Evolutionary conservation across 2,797 vertebrate species (phyloP).

Genomic region (Mormyrops attenuatus): DNA sequence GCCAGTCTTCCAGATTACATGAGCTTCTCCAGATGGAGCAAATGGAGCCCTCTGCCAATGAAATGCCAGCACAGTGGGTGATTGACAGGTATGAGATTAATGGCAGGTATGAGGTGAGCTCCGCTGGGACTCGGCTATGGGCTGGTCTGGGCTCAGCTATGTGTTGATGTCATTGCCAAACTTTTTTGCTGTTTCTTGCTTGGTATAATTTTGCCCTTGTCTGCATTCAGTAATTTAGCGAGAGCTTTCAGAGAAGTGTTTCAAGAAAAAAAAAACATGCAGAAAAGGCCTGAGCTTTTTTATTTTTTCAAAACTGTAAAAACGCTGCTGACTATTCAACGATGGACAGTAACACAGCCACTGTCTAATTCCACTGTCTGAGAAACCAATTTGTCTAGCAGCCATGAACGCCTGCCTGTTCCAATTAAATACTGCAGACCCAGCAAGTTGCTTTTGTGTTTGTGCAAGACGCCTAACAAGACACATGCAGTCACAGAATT

Average conservation of each 20-base stretch:
- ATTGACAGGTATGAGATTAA: slow-evolving; percentile 76
- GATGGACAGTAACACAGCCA: background rate
- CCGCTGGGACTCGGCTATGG: background rate
- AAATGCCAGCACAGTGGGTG: slow-evolving; percentile 47
- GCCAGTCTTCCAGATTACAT: slow-evolving; percentile 42
- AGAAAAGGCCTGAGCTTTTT: slow-evolving; percentile 15
- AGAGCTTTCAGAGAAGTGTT: background rate
- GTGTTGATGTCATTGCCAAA: background rate
- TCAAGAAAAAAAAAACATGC: slow-evolving; percentile 28
- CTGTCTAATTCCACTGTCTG: background rate
- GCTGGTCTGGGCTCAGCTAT: background rate
- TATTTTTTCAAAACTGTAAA: background rate
- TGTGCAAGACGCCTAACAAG: slow-evolving; percentile 5
- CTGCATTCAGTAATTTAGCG: background rate
- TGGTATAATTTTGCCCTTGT: background rate
- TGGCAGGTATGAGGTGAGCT: slow-evolving; percentile 59
- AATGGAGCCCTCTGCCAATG: slow-evolving; percentile 40
- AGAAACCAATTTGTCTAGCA: background rate
- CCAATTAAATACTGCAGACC: background rate
- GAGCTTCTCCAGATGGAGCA: slow-evolving; percentile 70
- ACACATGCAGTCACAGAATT: background rate
- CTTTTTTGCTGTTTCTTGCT: background rate
- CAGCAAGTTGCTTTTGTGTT: background rate
- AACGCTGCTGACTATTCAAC: background rate
- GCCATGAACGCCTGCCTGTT: background rate